Percentiles rank a stretch among this genome's conserved stretches.
Evolutionary conservation across 2,888 invertebrate genomes (phyloP).

Genomic region (Empis stercorea): DNA sequence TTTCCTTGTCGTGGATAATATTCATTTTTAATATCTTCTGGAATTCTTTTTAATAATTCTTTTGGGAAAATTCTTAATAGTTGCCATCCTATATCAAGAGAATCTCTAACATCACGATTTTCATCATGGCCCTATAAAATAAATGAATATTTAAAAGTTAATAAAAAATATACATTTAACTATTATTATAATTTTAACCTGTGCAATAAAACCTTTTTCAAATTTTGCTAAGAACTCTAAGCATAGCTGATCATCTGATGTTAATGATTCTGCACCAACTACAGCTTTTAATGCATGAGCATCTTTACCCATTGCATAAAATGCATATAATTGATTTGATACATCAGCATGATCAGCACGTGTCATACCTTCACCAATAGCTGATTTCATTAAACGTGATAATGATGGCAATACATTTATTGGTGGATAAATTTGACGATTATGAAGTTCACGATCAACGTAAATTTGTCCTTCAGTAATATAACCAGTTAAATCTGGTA

Average conservation of each 20-base stretch:
- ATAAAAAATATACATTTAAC: too few species aligned
- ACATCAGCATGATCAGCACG: constrained; percentile 96
- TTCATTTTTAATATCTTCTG: constrained; percentile 35
- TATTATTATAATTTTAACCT: too few species aligned
- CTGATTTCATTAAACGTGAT: constrained; percentile 97
- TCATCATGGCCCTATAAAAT: constrained; percentile 75
- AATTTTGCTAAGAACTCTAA: constrained; percentile 94
- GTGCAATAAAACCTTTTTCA: constrained; percentile 96
- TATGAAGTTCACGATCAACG: constrained; percentile 93
- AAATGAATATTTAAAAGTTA: neutral
- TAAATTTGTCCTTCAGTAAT: constrained; percentile 96
- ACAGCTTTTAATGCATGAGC: constrained; percentile 97
- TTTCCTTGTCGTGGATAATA: neutral
- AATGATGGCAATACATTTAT: constrained; percentile 93
- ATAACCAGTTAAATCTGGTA: constrained; percentile 96
- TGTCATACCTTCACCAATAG: constrained; percentile 96
- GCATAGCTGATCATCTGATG: constrained; percentile 89
- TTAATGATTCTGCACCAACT: constrained; percentile 92
- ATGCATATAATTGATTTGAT: constrained; percentile 95
- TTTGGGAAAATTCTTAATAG: constrained; percentile 96
- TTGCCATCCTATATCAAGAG: constrained; percentile 95
- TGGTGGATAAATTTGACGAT: constrained; percentile 94
- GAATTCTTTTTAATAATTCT: constrained; percentile 97
- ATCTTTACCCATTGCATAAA: constrained; percentile 97
- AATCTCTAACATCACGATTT: constrained; percentile 94